Evolutionary conservation across 2,888 invertebrate genomes (phyloP).

Genomic region (Serripes groenlandicus): DNA sequence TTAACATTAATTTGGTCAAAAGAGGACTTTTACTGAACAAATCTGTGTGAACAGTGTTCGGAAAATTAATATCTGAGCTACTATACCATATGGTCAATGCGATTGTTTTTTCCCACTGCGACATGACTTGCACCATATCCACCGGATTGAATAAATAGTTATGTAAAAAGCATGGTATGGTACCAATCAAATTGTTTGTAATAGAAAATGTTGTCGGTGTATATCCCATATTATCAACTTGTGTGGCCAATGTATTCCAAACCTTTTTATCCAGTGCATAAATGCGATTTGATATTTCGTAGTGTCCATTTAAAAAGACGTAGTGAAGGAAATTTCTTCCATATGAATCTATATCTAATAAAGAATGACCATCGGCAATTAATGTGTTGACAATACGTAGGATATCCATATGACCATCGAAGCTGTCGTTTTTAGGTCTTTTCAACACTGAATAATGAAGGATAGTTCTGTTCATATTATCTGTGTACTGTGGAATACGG

Average conservation of each 20-base stretch:
- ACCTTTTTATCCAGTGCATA: background rate
- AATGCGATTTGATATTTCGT: background rate
- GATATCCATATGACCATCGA: background rate
- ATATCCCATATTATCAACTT: background rate
- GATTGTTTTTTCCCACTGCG: background rate
- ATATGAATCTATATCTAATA: background rate
- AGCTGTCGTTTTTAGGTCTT: background rate
- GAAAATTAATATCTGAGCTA: background rate
- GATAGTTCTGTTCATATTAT: background rate
- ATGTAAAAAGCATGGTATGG: background rate
- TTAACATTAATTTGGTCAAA: background rate
- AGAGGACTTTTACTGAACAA: background rate
- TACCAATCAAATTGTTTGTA: background rate
- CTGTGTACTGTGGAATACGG: slow-evolving; percentile 1
- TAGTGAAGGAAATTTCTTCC: slow-evolving; percentile 17
- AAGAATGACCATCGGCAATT: background rate
- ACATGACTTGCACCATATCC: background rate
- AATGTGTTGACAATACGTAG: background rate
- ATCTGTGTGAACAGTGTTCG: background rate
- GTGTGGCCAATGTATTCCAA: background rate
- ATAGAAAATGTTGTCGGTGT: slow-evolving; percentile 1
- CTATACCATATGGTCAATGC: background rate
- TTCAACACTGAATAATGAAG: slow-evolving; percentile 13
- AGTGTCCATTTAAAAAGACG: background rate
- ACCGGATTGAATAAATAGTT: background rate